Evolutionary conservation across 2,113 vertebrate species (phyloP).

Genomic region (Pongo pygmaeus): DNA sequence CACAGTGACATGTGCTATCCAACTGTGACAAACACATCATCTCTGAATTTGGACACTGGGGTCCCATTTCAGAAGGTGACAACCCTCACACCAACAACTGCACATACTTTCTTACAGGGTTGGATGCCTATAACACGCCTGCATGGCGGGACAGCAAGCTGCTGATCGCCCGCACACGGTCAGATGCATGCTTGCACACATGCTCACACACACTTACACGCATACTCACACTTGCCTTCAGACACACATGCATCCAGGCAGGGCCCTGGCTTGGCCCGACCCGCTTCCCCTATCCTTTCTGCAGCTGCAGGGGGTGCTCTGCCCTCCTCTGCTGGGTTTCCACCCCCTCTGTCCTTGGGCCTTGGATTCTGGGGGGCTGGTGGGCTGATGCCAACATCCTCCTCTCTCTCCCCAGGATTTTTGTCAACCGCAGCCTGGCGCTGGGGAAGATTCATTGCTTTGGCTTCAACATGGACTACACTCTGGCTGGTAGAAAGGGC

Average conservation of each 20-base stretch:
- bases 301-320: background rate
- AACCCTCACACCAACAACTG: rapidly evolving
- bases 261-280: background rate
- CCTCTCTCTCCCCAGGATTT: slow-evolving; percentile 83
- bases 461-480: slow-evolving; percentile 94
- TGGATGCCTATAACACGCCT: background rate
- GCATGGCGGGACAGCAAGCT: rapidly evolving
- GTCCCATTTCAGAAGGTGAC: background rate
- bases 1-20: background rate
- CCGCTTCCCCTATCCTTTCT: background rate
- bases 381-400: background rate
- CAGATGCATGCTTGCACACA: background rate
- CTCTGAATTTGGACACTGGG: background rate
- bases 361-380: background rate
- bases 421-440: slow-evolving; percentile 88
- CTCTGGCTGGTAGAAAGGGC: slow-evolving; percentile 85
- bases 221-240: background rate
- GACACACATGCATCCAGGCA: background rate
- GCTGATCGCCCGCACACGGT: rapidly evolving
- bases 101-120: background rate
- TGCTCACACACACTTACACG: background rate
- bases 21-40: background rate
- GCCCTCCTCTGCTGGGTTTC: background rate
- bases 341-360: background rate
- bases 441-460: slow-evolving; percentile 91